Base-by-base conservation (phyloP, 2,888 invertebrate genomes). In the Sarcophaga carnaria region DNA sequence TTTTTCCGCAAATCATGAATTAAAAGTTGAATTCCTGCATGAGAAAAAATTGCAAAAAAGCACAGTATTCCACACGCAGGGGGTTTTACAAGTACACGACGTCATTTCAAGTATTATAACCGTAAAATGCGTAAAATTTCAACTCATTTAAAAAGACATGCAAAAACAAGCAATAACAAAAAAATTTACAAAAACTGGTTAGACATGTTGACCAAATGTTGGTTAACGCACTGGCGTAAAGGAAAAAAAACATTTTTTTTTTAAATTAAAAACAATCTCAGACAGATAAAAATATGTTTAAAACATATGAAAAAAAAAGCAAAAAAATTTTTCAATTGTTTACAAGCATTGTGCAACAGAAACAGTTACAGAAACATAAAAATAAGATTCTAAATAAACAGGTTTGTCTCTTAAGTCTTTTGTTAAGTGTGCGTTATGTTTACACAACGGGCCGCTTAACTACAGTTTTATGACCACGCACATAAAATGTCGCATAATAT, bases 71-170 rank as follows among this genome's bases (percentile, higher is more conserved):
- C 37, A 54, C 27, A 49, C 22, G 22, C 72, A 49, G 22, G n/a
- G 60, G n/a, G 49, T 54, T 14, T 54, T 54, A 54, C 67, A 59
- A 25, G 54, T n/a, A 45, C 45, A 62, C 47, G 70, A 62, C 62
- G 70, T 22, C 66, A 78, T 54, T 17, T 67, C 47, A 62, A 62
- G 63, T 27, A 11, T 37, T 63, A 67, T 79, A 87, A 87, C 84
- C n/a, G 87, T 87, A 84, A 84, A 82, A 72, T 87, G 87, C 87
- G 87, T 87, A 82, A 85, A 62, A 72, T 76, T 62, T 80, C 60
- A 71, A 20, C 74, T n/a, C 22, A 59, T 66, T 49, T 6, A 64
- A 64, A 1, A 63, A 64, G 64, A 12, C 37, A 37, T 37, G 37
- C 2, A 22, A 62, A 27, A 70, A 74, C 25, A 47, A 72, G 2